A percentile compares a stretch with the other conserved stretches of the same genome.
Evolutionary conservation across 2,113 vertebrate species (phyloP).

Genomic region (Irena cyanogastra): DNA sequence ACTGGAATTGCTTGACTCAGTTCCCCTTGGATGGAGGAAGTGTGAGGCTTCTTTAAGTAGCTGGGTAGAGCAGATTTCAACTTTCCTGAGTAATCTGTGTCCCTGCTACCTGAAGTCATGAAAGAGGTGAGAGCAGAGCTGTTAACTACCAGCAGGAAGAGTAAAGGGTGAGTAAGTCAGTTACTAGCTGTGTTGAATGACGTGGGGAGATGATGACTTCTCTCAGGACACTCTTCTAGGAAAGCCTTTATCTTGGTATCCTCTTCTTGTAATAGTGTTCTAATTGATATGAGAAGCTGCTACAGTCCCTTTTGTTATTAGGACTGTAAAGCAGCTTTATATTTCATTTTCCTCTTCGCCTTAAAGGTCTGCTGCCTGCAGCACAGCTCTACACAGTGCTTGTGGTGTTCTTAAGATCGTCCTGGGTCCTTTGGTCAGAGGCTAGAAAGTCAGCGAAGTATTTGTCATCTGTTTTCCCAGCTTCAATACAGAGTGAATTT

Average conservation of each 20-base stretch:
- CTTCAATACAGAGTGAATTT: not conserved
- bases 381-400: fast-evolving
- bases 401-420: not conserved
- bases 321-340: not conserved
- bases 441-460: not conserved
- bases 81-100: not conserved
- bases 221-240: not conserved
- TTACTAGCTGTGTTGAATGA: not conserved
- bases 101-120: not conserved
- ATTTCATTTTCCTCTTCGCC: not conserved
- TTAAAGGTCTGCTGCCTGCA: not conserved
- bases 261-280: not conserved
- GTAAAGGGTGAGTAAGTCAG: not conserved
- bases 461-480: not conserved
- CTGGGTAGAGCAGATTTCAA: not conserved
- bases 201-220: not conserved
- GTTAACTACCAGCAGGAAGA: not conserved
- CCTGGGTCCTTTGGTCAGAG: not conserved
- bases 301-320: not conserved
- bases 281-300: not conserved
- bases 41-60: not conserved
- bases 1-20: not conserved
- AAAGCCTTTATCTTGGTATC: not conserved
- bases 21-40: not conserved
- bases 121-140: not conserved